These are phyloP conservation scores for Elephantulus edwardii DNA, from an alignment of 2,113 vertebrate species.

Conservation along the genomic window DNA sequence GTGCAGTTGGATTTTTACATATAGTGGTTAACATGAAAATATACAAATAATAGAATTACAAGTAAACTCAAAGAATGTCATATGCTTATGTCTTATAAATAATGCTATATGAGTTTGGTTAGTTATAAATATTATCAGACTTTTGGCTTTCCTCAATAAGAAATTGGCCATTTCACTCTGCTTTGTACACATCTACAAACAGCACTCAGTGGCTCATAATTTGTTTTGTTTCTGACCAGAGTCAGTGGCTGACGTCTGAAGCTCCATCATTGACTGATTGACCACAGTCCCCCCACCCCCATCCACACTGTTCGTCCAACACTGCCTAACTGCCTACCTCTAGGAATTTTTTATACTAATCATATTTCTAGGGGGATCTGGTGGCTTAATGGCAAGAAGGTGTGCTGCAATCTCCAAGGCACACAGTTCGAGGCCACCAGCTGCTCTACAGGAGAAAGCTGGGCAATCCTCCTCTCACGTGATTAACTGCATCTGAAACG, in stretches of 20 bases:
- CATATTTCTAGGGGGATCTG: no score
- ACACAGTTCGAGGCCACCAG: no score
- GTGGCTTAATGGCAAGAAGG: no score
- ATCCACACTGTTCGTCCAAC: neutral
- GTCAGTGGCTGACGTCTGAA: neutral
- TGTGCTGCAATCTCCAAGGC: no score
- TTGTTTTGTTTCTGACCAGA: neutral
- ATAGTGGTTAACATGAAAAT: neutral
- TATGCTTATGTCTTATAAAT: neutral
- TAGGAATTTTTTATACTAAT: neutral
- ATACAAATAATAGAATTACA: neutral
- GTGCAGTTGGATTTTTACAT: neutral
- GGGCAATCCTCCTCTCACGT: no score
- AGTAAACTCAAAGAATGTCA: neutral
- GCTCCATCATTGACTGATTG: neutral
- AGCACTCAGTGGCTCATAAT: neutral
- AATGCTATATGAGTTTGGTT: neutral
- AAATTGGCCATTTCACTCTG: neutral
- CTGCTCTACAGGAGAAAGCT: no score
- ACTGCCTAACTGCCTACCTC: neutral
- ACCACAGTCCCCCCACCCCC: neutral
- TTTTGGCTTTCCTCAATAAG: neutral
- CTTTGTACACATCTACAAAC: neutral
- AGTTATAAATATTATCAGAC: neutral
- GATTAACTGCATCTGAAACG: no score